Percentiles rank a stretch among this genome's conserved stretches.
Conservation (phyloP, 2,888 invertebrate species). For the Auanema freiburgensis region DNA sequence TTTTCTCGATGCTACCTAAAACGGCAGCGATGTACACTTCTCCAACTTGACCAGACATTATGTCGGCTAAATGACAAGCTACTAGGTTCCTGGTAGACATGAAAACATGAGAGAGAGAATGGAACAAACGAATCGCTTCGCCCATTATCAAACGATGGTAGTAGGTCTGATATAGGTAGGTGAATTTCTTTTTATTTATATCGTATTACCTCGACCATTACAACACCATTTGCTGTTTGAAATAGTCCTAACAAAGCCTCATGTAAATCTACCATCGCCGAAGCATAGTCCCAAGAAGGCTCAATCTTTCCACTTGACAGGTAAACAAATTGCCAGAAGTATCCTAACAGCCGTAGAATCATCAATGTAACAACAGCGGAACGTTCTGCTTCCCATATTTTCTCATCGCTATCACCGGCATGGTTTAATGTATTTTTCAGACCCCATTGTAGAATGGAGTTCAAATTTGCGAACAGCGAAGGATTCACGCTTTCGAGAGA, state of each 20-base stretch:
- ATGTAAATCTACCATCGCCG: conserved; percentile 13
- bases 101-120: conserved; percentile 90
- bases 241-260: conserved; percentile 14
- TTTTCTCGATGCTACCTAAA: conserved; percentile 32
- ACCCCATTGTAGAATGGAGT: no score
- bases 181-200: neutral
- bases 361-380: neutral
- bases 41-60: conserved; percentile 24
- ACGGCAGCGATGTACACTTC: conserved; percentile 32
- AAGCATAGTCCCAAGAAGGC: conserved; percentile 11
- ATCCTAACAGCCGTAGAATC: conserved; percentile 1
- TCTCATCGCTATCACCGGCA: conserved; percentile 4
- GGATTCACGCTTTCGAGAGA: no score
- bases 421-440: no score
- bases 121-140: conserved; percentile 87
- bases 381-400: conserved; percentile 6
- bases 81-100: conserved; percentile 76
- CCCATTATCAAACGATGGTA: conserved; percentile 65
- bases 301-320: conserved; percentile 12
- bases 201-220: conserved; percentile 12
- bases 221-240: conserved; percentile 12
- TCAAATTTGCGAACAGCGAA: no score
- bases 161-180: conserved; percentile 9
- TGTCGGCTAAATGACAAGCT: conserved; percentile 30
- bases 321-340: neutral